phyloP scores from a whole-genome alignment of 2,113 vertebrate species.

The Smithornis capensis region DNA sequence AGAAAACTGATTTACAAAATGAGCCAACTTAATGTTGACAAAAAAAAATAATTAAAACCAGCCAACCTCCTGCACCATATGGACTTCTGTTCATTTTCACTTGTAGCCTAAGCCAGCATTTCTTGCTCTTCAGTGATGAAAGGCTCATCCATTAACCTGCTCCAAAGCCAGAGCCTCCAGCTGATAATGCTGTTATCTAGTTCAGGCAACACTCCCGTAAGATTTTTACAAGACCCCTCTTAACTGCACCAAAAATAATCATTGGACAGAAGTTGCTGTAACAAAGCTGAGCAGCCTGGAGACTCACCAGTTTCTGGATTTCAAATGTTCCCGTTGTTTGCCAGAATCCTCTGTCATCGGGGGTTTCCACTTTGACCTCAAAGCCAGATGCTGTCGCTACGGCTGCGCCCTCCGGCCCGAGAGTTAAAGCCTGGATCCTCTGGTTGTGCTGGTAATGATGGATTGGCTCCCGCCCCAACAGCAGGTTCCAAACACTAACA shows the following conservation, averaged over 20 bases:
- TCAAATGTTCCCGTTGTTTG: constrained; percentile 73
- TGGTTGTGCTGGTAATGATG: constrained; percentile 85
- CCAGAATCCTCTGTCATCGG: constrained; percentile 85
- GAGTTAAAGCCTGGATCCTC: constrained; percentile 79
- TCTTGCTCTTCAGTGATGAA: neutral
- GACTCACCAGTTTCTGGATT: constrained; percentile 86
- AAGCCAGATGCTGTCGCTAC: constrained; percentile 82
- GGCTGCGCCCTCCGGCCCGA: constrained; percentile 71
- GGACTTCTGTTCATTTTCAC: constrained; percentile 48
- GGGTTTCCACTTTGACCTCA: constrained; percentile 79
- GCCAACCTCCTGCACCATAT: constrained; percentile 48
- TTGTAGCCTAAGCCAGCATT: constrained; percentile 20
- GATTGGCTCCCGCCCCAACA: constrained; percentile 81
- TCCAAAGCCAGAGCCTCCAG: neutral
- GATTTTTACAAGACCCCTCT: neutral
- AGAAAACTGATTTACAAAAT: constrained; percentile 48
- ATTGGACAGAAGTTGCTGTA: neutral
- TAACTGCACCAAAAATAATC: neutral
- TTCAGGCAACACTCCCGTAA: neutral
- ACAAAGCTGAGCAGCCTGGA: neutral
- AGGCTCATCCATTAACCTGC: neutral
- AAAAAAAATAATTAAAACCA: neutral
- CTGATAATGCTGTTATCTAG: neutral
- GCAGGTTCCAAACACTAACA: constrained; percentile 89
- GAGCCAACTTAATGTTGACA: constrained; percentile 56